A percentile compares a stretch with the other conserved stretches of the same genome.
These are phyloP conservation scores for Cariama cristata DNA, from an alignment of 2,113 vertebrate genomes.

Conservation along the genomic window DNA sequence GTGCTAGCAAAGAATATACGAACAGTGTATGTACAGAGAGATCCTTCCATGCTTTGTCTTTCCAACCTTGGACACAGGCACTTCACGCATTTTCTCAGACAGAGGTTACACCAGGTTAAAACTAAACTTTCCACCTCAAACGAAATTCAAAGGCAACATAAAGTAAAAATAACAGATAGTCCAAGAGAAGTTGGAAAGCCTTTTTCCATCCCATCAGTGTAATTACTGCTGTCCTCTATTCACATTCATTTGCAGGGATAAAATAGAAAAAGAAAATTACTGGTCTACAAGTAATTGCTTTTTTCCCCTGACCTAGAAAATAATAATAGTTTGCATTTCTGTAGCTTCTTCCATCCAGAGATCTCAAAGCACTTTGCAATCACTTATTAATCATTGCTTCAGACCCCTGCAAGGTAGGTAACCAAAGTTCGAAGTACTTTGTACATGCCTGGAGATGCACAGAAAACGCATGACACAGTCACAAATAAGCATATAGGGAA, in stretches of 20 bases:
- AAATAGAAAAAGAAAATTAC: background rate
- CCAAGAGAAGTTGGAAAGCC: background rate
- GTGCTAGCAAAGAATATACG: background rate
- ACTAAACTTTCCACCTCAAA: background rate
- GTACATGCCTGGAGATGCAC: background rate
- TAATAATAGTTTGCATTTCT: background rate
- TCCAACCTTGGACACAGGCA: background rate
- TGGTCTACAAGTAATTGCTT: background rate
- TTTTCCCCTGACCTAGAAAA: slow-evolving; percentile 3
- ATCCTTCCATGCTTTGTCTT: background rate
- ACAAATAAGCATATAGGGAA: background rate
- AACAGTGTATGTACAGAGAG: background rate
- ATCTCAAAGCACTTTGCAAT: background rate
- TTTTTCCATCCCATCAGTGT: background rate
- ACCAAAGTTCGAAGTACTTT: background rate
- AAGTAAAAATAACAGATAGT: background rate
- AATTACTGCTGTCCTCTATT: background rate
- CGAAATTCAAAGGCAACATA: background rate
- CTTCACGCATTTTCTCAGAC: background rate
- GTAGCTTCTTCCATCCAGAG: background rate
- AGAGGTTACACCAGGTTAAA: background rate
- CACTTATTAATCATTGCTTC: background rate
- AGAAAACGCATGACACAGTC: background rate
- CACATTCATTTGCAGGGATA: background rate
- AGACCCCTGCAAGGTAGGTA: background rate